Conservation (phyloP, 2,797 vertebrate species). For the Cetoscarus ocellatus region DNA sequence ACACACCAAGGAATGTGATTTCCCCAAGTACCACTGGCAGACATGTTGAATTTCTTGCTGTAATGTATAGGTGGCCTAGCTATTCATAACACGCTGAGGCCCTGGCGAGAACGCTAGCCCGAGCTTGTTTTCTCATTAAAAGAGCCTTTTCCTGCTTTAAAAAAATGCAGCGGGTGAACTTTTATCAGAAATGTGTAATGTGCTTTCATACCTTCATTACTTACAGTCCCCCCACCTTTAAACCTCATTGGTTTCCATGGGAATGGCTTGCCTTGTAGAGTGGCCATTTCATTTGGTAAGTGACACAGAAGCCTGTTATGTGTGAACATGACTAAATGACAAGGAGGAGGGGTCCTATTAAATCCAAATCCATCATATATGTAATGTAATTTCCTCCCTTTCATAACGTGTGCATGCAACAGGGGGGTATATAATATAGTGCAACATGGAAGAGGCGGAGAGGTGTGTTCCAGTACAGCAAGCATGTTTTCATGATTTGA, state of each 20-base stretch:
- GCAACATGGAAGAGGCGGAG: neutral
- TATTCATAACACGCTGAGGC: slow-evolving; percentile 77
- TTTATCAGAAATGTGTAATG: slow-evolving; percentile 42
- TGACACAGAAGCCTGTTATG: slow-evolving; percentile 11
- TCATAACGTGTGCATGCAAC: neutral
- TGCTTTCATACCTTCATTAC: slow-evolving; percentile 33
- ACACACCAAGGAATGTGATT: slow-evolving; percentile 86
- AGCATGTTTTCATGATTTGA: neutral
- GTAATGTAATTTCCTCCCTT: neutral
- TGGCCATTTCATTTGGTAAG: slow-evolving; percentile 38
- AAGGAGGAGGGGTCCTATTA: slow-evolving; percentile 6
- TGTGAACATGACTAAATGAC: slow-evolving; percentile 22
- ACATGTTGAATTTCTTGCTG: slow-evolving; percentile 81
- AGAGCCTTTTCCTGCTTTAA: slow-evolving; percentile 42
- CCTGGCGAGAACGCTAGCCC: slow-evolving; percentile 61
- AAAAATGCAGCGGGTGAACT: slow-evolving; percentile 48
- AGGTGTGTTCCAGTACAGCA: neutral
- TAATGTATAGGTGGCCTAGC: slow-evolving; percentile 79
- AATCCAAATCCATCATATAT: slow-evolving; percentile 26
- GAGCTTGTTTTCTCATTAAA: slow-evolving; percentile 78
- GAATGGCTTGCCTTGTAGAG: slow-evolving; percentile 36
- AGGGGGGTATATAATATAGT: neutral
- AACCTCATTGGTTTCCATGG: slow-evolving; percentile 37
- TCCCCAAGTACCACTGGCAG: slow-evolving; percentile 86
- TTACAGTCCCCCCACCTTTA: slow-evolving; percentile 14